Evolutionary conservation across 2,888 invertebrate species (phyloP).

Genomic region (Urechis unicinctus): DNA sequence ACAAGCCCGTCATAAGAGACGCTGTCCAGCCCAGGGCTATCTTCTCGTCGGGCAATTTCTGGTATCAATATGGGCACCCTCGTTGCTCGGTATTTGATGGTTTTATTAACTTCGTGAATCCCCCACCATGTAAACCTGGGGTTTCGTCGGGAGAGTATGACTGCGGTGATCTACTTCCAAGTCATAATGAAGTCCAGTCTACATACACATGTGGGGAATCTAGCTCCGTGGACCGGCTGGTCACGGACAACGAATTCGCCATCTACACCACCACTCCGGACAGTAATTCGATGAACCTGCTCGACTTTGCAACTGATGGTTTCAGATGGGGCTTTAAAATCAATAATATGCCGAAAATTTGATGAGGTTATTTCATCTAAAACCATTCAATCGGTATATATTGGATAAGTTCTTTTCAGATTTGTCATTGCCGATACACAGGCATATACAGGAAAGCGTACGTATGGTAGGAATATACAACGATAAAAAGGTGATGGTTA

Average conservation of each 20-base stretch:
- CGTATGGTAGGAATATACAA: too few species aligned
- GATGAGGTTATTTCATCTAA: too few species aligned
- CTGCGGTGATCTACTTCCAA: constrained; percentile 8
- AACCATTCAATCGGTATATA: too few species aligned
- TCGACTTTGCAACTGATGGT: constrained; percentile 5
- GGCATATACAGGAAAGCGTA: too few species aligned
- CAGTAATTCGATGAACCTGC: constrained; percentile 3
- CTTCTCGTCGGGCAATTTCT: constrained; percentile 14
- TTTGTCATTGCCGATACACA: too few species aligned
- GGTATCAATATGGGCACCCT: constrained; percentile 15
- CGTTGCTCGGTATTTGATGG: constrained; percentile 13
- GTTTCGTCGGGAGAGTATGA: constrained; percentile 6
- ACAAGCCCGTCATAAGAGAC: constrained; percentile 12
- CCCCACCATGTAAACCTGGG: constrained; percentile 10
- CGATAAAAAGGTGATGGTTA: too few species aligned
- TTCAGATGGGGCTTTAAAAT: constrained; percentile 2
- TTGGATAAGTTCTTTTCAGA: too few species aligned
- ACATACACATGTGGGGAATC: constrained; percentile 10
- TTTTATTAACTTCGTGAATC: constrained; percentile 5
- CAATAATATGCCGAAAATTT: too few species aligned
- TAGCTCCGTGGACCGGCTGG: neutral
- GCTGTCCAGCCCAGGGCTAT: constrained; percentile 14
- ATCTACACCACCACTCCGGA: constrained; percentile 15
- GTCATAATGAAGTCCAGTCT: neutral
- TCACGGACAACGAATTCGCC: constrained; percentile 12